Base-by-base conservation (phyloP, 2,888 invertebrate species). In the Mimumesa dahlbomi region DNA sequence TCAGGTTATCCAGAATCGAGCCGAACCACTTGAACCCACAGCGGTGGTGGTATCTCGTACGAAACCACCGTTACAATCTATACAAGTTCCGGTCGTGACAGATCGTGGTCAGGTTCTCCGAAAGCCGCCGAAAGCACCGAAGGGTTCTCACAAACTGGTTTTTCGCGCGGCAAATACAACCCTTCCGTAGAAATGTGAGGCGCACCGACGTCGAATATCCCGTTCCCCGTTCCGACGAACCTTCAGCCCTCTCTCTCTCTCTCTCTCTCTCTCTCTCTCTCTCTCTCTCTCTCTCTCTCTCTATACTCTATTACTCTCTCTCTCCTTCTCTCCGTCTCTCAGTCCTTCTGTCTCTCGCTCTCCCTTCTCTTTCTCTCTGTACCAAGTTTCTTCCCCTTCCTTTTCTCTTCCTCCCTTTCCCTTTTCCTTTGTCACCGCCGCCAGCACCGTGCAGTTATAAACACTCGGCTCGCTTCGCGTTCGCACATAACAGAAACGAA, bases 401-500 rank as follows among this genome's bases (percentile, higher is more conserved):
- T 13, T 49, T 54, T 21, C 45, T 40, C 68, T 52, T 11, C 25
- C 53, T 29, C 46, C 66, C 61, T 57, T 67, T 74, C 69, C 77
- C 68, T 68, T 65, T 50, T 66, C 61, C 73, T 67, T 69, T 67
- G 73, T 78, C 81, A 73, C 76, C 79, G 79, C 75, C 77, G 72
- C 74, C 72, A 75, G 67, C 67, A 74, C 75, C 73, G 73, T 80
- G 69, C 69, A 75, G 63, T 81, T 81, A 82, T 79, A 79, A 83
- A 84, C 84, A 82, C 83, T 79, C 68, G 71, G 59, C 72, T 58
- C 69, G 76, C 70, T 65, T 69, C 67, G 64, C 65, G 64, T 73
- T 81, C 68, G 70, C 78, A 79, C 79, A 82, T 85, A 79, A 84
- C 79, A 76, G 73, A 63, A 52, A 68, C 70, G 59, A 65, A 68